Base-by-base conservation (phyloP, 2,888 invertebrate species). In the Vesta saturnalis region DNA sequence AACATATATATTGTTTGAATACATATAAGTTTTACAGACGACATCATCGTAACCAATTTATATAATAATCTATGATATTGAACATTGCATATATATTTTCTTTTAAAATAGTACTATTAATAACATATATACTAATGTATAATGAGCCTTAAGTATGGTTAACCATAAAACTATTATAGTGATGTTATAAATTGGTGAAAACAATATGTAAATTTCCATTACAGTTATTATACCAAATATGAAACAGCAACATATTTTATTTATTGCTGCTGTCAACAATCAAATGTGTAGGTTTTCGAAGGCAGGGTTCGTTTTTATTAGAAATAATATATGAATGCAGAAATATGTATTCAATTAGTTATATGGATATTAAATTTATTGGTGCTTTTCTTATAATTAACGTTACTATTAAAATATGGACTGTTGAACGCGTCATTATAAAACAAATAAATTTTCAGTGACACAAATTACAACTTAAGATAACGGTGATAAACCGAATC, bases 401-500 rank as follows among this genome's bases (percentile, higher is more conserved):
- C 19, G 52, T 52, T 19, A 18, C 19, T 19, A 18, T 6, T 19
- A 52, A 52, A 52, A 61, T 61, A 61, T 54, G 54, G 61, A 54
- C 39, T 54, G 35, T 30, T n/a, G 60, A 54, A 35, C 54, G 61
- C 23, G 39, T 56, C 56, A 63, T 63, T 56, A 46, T 63, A n/a
- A 23, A 30, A 63, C 56, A 63, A 63, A 63, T 63, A 63, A 63
- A 63, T 57, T 47, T 43, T 43, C 47, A 56, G 56, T 57, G 62
- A 63, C 62, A 55, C 56, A 56, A 63, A 63, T 63, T 63, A 47
- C 62, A 22, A n/a, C 46, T 57, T 63, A 56, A 57, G 56, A 52
- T 67, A 67, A 67, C 67, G 67, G 67, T 54, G 35, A 61, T 58
- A 46, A 55, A 49, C 14, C 49, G 49, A 18, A 58, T 58, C 62